Evolutionary conservation across 53 echinoderm and acorn worm genomes (phyloP).

Genomic region (Arbacia lixula): DNA sequence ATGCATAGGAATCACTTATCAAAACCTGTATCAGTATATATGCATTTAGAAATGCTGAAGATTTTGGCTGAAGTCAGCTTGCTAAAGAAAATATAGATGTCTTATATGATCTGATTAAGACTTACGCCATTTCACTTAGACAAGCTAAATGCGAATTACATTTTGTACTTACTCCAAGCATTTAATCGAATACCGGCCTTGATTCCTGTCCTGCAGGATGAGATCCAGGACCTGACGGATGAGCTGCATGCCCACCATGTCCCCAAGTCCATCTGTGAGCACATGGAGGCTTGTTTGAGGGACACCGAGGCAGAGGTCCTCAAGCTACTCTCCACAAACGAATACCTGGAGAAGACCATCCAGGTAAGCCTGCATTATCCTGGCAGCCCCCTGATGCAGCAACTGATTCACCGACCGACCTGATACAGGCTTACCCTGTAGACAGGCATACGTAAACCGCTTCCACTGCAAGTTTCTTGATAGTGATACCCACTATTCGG

Average conservation of each 20-base stretch:
- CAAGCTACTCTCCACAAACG: slow-evolving; percentile 96
- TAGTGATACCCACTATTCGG: no score
- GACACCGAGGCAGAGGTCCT: slow-evolving; percentile 96
- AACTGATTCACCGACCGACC: no score
- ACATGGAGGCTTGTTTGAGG: slow-evolving; percentile 88
- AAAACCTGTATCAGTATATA: no score
- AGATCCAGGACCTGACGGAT: slow-evolving; percentile 57
- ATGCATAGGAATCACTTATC: no score
- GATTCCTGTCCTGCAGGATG: slow-evolving; percentile 53
- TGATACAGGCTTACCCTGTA: background rate
- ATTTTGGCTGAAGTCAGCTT: no score
- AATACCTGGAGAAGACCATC: slow-evolving; percentile 96
- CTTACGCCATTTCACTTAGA: no score
- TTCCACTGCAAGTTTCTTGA: background rate
- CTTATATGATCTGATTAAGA: no score
- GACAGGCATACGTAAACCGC: background rate
- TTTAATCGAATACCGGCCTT: no score
- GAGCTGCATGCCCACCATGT: slow-evolving; percentile 83
- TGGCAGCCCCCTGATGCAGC: background rate
- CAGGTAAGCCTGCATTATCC: slow-evolving; percentile 59
- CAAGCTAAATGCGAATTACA: no score
- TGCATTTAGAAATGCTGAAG: no score
- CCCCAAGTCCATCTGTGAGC: slow-evolving; percentile 85
- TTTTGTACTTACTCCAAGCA: background rate
- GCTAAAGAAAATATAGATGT: no score